phyloP scores from a whole-genome alignment of 2,888 invertebrate species.

The Platycnemis pennipes region DNA sequence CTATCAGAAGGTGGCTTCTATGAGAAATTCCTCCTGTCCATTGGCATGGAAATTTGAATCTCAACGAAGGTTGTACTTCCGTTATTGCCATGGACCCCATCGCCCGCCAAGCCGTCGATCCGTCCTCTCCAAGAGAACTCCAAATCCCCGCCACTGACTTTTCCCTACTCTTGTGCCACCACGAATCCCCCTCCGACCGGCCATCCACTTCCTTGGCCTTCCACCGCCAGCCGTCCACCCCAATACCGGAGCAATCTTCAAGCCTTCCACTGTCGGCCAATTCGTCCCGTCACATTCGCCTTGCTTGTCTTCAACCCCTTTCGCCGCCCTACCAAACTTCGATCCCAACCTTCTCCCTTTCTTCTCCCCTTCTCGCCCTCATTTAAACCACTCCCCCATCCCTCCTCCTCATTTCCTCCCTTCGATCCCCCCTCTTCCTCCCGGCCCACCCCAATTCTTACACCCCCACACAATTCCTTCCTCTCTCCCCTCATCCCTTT shows the following conservation, averaged over 20 bases:
- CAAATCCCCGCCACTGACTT: background rate
- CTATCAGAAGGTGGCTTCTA: too few relatives aligned
- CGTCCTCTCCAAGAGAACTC: too few relatives aligned
- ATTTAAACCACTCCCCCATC: background rate
- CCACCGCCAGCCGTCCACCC: background rate
- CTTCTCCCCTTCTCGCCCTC: background rate
- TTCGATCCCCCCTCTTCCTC: background rate
- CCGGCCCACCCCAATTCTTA: background rate
- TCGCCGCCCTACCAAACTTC: background rate
- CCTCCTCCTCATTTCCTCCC: background rate
- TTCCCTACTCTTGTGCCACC: background rate
- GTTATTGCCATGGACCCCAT: background rate
- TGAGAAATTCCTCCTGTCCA: background rate
- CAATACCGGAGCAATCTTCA: slow-evolving; percentile 41
- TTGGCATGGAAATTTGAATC: background rate
- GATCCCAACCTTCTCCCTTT: background rate
- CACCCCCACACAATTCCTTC: background rate
- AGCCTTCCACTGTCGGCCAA: slow-evolving; percentile 34
- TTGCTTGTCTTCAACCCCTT: slow-evolving; percentile 52
- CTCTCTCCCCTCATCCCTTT: background rate
- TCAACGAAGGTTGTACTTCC: background rate
- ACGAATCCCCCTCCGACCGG: background rate
- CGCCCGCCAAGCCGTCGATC: background rate
- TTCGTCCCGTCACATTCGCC: slow-evolving; percentile 66
- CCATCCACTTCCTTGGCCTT: background rate